Evolutionary conservation across 2,113 vertebrate genomes (phyloP).

Genomic region (Rostratula benghalensis): DNA sequence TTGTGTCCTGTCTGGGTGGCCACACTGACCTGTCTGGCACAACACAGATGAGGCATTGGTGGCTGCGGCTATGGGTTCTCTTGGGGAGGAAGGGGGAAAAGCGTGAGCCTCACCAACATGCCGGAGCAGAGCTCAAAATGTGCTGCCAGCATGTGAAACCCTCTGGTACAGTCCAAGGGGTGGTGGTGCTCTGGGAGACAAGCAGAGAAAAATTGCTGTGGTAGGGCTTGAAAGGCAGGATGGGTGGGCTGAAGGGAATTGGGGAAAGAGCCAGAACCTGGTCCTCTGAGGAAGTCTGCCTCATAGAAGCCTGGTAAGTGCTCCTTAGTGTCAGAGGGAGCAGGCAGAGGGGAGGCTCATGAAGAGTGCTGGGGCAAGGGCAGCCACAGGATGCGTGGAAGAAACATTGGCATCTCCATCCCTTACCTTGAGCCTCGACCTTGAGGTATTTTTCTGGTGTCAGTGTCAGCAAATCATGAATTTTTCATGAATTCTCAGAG

Average conservation of each 20-base stretch:
- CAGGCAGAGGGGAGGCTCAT: rapidly evolving
- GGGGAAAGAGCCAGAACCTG: not conserved
- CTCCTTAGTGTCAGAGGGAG: not conserved
- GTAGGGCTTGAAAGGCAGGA: not conserved
- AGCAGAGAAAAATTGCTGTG: not conserved
- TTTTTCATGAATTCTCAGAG: not conserved
- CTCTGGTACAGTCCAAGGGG: not conserved
- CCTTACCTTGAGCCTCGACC: not conserved
- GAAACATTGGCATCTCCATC: not conserved
- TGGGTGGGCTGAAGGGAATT: not conserved
- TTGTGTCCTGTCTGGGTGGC: rapidly evolving
- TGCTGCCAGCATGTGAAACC: not conserved
- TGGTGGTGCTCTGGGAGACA: not conserved
- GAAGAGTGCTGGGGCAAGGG: rapidly evolving
- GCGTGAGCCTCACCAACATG: rapidly evolving
- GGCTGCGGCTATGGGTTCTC: not conserved
- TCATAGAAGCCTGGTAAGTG: not conserved
- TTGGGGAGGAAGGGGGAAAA: not conserved
- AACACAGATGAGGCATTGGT: not conserved
- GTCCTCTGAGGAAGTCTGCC: not conserved
- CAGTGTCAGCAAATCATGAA: not conserved
- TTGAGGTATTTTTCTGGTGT: not conserved
- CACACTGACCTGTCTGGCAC: rapidly evolving
- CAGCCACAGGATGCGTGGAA: not conserved
- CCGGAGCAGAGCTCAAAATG: not conserved